phyloP scores from a whole-genome alignment of 2,888 invertebrate species.

The Eustalomyia histrio region DNA sequence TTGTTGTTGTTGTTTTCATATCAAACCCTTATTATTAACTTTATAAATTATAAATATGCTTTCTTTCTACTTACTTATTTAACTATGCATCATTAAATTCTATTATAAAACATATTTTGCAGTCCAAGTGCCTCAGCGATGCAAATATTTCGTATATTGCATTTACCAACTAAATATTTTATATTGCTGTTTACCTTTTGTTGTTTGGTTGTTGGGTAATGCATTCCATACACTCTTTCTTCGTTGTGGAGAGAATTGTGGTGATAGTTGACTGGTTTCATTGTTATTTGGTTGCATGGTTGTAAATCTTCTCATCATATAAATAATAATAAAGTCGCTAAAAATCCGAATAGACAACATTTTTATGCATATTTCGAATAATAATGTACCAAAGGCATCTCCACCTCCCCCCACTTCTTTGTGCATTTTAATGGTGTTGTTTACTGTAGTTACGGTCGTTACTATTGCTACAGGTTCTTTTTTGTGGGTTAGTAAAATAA shows the following conservation, averaged over 20 bases:
- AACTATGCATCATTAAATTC: slow-evolving; percentile 47
- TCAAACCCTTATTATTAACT: not conserved
- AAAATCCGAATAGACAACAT: slow-evolving; percentile 37
- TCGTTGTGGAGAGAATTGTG: not conserved
- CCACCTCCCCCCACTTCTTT: not conserved
- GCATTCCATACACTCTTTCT: not conserved
- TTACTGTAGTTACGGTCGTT: slow-evolving; percentile 4
- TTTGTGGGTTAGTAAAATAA: slow-evolving; percentile 10
- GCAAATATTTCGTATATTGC: not conserved
- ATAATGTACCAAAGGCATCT: slow-evolving; percentile 18
- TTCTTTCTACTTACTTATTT: slow-evolving; percentile 14
- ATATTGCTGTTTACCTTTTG: slow-evolving; percentile 48
- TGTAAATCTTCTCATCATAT: not conserved
- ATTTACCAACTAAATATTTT: slow-evolving; percentile 48
- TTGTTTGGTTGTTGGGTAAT: slow-evolving; percentile 5
- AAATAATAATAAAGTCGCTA: slow-evolving; percentile 36
- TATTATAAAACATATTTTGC: slow-evolving; percentile 19
- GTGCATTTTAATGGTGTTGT: slow-evolving; percentile 17
- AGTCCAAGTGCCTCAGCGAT: not conserved
- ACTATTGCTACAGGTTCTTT: not conserved
- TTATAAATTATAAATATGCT: slow-evolving; percentile 6
- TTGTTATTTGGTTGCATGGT: not conserved
- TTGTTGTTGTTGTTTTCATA: not conserved
- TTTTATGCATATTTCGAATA: slow-evolving; percentile 30
- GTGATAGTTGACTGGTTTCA: not conserved